phyloP scores from a whole-genome alignment of 2,888 invertebrate species.

The Nomada fucata region DNA sequence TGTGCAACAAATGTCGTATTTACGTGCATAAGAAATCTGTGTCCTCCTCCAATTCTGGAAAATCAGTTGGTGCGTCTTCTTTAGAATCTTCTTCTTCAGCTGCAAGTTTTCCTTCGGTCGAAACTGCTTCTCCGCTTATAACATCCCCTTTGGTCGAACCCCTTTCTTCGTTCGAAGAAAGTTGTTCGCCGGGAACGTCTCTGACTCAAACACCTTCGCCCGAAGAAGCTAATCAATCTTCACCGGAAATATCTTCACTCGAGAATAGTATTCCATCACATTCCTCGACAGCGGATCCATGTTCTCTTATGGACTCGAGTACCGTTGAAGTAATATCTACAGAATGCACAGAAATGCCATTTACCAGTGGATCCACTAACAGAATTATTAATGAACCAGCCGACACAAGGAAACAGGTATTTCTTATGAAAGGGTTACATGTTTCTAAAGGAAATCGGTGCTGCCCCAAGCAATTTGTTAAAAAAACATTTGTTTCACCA shows the following conservation, averaged over 20 bases:
- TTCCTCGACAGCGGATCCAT: conserved; percentile 1
- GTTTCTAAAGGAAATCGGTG: conserved; percentile 28
- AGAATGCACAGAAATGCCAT: conserved; percentile 21
- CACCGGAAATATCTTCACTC: not conserved
- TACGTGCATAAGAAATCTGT: not conserved
- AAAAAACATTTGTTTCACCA: conserved; percentile 15
- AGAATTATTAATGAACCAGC: conserved; percentile 6
- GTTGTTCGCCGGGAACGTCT: too few relatives aligned
- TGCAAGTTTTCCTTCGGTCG: not conserved
- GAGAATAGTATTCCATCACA: not conserved
- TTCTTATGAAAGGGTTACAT: conserved; percentile 10
- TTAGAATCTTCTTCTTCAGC: not conserved
- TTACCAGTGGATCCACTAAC: conserved; percentile 9
- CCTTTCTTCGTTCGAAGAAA: not conserved
- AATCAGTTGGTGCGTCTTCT: not conserved
- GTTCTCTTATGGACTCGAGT: not conserved
- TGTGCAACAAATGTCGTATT: conserved; percentile 17
- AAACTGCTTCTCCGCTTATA: not conserved
- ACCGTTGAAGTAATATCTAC: not conserved
- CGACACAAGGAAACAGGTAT: conserved; percentile 5
- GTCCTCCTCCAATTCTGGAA: not conserved
- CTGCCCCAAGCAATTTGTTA: conserved; percentile 18
- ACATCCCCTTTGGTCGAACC: not conserved
- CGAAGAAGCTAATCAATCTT: not conserved
- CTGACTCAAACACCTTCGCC: not conserved